A percentile compares a stretch with the other conserved stretches of the same genome.
Evolutionary conservation across 2,797 vertebrate genomes (phyloP).

Genomic region (Myotis pilosus): DNA sequence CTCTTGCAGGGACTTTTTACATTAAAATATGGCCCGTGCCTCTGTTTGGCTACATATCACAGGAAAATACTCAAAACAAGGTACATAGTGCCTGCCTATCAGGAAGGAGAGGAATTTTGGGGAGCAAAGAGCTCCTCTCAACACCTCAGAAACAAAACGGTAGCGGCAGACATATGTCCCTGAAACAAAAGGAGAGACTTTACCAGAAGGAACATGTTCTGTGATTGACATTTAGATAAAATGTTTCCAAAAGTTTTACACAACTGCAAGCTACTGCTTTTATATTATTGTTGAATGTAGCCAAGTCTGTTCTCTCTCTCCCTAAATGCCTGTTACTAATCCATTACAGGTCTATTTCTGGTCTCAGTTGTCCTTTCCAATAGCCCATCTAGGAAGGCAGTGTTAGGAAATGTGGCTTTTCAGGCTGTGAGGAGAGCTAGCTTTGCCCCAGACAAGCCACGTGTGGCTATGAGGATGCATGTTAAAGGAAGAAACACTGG

Average conservation of each 20-base stretch:
- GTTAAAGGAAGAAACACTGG: not conserved
- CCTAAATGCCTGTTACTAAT: slow-evolving; percentile 59
- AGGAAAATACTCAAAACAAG: not conserved
- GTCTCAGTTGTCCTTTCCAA: slow-evolving; percentile 54
- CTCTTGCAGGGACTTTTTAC: not conserved
- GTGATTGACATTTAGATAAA: not conserved
- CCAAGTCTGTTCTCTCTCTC: slow-evolving; percentile 2
- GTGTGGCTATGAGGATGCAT: not conserved
- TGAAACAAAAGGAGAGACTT: not conserved
- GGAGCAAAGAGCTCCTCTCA: not conserved
- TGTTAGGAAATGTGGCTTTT: not conserved
- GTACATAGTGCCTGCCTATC: not conserved
- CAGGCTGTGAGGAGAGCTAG: not conserved
- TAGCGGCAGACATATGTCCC: not conserved
- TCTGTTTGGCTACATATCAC: not conserved
- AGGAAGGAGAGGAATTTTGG: not conserved
- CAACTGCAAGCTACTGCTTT: slow-evolving; percentile 31
- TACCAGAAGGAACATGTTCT: not conserved
- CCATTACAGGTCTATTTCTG: slow-evolving; percentile 48
- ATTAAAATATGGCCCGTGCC: not conserved
- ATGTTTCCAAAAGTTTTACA: slow-evolving; percentile 38
- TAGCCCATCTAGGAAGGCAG: slow-evolving; percentile 46
- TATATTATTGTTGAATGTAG: slow-evolving; percentile 17
- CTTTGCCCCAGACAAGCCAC: not conserved
- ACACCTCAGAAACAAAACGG: not conserved